A percentile compares a stretch with the other conserved stretches of the same genome.
These are phyloP conservation scores for Brachionichthys hirsutus DNA, from an alignment of 2,113 vertebrate genomes.

Conservation along the genomic window DNA sequence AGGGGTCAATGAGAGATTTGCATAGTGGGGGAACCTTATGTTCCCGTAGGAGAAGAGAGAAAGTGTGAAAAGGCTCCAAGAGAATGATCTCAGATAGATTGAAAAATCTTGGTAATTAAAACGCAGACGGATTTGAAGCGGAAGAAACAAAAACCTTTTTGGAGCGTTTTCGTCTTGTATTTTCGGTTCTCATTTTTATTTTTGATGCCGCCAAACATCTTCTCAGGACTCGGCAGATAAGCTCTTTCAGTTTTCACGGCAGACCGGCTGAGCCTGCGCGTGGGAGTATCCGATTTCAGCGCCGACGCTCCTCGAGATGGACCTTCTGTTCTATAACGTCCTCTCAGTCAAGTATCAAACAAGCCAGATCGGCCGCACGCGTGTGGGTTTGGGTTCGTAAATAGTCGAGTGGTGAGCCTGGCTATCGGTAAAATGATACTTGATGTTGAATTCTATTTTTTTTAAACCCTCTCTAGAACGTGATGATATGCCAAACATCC, in stretches of 20 bases:
- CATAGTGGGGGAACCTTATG: slow-evolving; percentile 22
- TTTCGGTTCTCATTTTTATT: slow-evolving; percentile 9
- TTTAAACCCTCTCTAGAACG: slow-evolving; percentile 2
- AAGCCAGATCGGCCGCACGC: slow-evolving; percentile 39
- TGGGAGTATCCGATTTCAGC: slow-evolving; percentile 60
- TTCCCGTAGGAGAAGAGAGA: slow-evolving; percentile 15
- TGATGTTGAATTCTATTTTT: slow-evolving; percentile 6
- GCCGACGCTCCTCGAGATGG: slow-evolving; percentile 49
- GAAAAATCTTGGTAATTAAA: slow-evolving; percentile 4
- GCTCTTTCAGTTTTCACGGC: slow-evolving; percentile 40
- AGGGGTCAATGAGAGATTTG: slow-evolving; percentile 20
- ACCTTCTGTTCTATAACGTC: slow-evolving; percentile 39
- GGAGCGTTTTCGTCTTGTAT: no score
- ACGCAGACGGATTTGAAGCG: slow-evolving; percentile 3
- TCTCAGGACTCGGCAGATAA: slow-evolving; percentile 34
- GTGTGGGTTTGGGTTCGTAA: slow-evolving; percentile 43
- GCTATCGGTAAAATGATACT: slow-evolving; percentile 6
- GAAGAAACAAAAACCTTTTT: background rate
- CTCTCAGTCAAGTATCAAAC: slow-evolving; percentile 31
- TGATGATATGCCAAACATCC: background rate
- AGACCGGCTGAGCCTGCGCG: slow-evolving; percentile 15
- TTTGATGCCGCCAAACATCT: slow-evolving; percentile 30
- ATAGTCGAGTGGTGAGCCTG: slow-evolving; percentile 2
- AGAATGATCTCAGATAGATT: no score
- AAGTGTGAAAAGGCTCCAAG: background rate